These are phyloP conservation scores for Patella vulgata DNA, from an alignment of 1,140 invertebrate species.

Conservation along the genomic window DNA sequence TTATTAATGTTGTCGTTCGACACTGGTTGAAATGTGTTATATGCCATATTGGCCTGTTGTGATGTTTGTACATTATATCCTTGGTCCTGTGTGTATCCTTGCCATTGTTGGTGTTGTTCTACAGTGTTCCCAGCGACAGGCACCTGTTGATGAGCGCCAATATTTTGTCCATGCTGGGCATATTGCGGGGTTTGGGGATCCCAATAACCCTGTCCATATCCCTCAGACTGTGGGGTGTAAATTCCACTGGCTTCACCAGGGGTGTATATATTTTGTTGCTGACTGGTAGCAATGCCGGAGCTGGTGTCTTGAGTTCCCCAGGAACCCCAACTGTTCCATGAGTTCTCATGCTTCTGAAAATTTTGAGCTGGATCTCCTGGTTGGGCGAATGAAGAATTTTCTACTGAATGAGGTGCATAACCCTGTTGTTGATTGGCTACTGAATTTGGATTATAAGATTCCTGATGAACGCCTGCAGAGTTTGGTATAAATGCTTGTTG, in stretches of 20 bases:
- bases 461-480: too few relatives aligned
- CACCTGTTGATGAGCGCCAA: background rate
- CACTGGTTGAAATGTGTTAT: too few relatives aligned
- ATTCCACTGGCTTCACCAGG: background rate
- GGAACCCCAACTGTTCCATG: conserved; percentile 34
- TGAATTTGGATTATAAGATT: too few relatives aligned
- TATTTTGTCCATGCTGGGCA: conserved; percentile 3
- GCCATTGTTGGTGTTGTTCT: conserved; percentile 5
- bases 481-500: too few relatives aligned
- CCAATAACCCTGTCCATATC: conserved; percentile 8
- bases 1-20: too few relatives aligned
- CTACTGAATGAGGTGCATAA: conserved; percentile 5
- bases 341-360: background rate
- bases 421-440: conserved; percentile 17
- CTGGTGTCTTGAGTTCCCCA: conserved; percentile 25
- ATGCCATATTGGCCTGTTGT: too few relatives aligned
- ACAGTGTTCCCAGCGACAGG: background rate
- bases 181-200: conserved; percentile 13
- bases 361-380: conserved; percentile 1
- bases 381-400: conserved; percentile 6
- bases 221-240: conserved; percentile 1
- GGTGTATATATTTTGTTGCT: background rate
- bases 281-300: conserved; percentile 1
- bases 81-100: background rate
- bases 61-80: conserved; percentile 1